phyloP scores from a whole-genome alignment of 2,113 vertebrate species.

The Tragelaphus strepsiceros region DNA sequence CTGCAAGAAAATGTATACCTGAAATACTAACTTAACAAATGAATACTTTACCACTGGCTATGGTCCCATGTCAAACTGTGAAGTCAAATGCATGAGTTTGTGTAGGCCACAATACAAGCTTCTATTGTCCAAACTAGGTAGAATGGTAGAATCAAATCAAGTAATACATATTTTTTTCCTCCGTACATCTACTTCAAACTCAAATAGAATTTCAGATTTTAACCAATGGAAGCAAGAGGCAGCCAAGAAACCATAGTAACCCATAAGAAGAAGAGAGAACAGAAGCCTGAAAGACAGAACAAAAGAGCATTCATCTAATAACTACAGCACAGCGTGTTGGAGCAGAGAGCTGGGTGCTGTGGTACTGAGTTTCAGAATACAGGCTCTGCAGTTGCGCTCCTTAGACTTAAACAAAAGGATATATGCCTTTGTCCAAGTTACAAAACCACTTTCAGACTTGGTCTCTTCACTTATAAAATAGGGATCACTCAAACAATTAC shows the following conservation, averaged over 20 bases:
- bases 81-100: neutral
- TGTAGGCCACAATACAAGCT: neutral
- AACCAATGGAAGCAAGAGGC: neutral
- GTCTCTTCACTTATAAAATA: neutral
- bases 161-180: neutral
- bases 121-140: neutral
- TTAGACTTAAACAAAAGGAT: neutral
- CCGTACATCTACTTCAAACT: neutral
- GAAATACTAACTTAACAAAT: neutral
- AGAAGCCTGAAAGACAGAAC: neutral
- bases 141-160: neutral
- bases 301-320: neutral
- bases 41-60: neutral
- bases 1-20: neutral
- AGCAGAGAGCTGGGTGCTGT: neutral
- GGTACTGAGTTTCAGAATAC: neutral
- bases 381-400: too few relatives aligned
- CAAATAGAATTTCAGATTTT: neutral
- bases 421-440: neutral
- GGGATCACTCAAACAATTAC: neutral
- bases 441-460: neutral
- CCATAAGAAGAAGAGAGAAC: neutral
- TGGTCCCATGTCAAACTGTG: neutral
- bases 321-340: neutral
- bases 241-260: neutral